Evolutionary conservation across 2,113 vertebrate genomes (phyloP).

Genomic region (Brachionichthys hirsutus): DNA sequence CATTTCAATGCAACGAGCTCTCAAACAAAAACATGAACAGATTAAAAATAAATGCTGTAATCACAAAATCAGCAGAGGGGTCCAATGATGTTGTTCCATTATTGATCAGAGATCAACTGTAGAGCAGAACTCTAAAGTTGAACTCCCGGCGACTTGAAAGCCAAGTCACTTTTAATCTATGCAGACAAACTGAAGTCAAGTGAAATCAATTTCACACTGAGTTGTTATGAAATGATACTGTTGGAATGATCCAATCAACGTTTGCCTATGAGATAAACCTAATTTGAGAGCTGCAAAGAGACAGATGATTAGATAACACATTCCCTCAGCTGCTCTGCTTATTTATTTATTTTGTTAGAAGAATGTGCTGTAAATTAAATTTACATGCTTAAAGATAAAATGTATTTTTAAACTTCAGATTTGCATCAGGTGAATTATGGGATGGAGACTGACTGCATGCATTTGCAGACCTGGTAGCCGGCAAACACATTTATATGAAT

Average conservation of each 20-base stretch:
- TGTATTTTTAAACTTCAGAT: too few species aligned
- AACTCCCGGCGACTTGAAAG: constrained; percentile 17
- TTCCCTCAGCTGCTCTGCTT: neutral
- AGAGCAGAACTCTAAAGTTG: too few species aligned
- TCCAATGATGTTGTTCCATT: too few species aligned
- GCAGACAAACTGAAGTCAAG: constrained; percentile 28
- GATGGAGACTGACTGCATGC: too few species aligned
- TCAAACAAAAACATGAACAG: too few species aligned
- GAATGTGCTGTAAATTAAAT: neutral
- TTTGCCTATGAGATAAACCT: constrained; percentile 18
- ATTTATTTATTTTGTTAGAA: constrained; percentile 10
- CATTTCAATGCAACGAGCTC: too few species aligned
- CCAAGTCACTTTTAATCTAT: constrained; percentile 17
- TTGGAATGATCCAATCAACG: too few species aligned
- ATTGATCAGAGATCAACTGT: neutral
- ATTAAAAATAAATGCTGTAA: too few species aligned
- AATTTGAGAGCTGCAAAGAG: constrained; percentile 8
- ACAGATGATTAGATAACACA: constrained; percentile 3
- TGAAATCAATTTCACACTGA: constrained; percentile 41
- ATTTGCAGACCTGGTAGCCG: too few species aligned
- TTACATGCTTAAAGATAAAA: neutral
- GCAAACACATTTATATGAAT: too few species aligned
- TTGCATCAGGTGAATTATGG: too few species aligned
- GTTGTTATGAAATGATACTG: constrained; percentile 27
- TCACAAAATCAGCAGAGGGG: too few species aligned